phyloP scores from a whole-genome alignment of 2,797 vertebrate species.

The Sebastes wilsoni region DNA sequence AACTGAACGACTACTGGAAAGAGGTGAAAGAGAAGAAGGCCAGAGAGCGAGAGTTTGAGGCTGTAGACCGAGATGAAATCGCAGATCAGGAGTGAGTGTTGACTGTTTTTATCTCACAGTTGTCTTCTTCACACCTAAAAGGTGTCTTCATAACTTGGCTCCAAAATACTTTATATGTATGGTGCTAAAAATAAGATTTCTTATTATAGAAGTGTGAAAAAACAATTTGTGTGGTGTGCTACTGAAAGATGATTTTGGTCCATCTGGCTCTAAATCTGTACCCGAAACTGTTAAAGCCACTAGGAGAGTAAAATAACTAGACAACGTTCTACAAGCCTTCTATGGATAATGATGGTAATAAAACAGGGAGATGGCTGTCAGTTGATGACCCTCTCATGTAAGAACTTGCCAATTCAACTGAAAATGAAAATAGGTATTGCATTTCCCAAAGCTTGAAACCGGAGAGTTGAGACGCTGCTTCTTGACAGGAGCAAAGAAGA shows the following conservation, averaged over 20 bases:
- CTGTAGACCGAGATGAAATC: constrained; percentile 51
- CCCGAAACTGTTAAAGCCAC: background rate
- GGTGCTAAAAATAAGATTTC: background rate
- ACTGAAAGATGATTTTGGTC: background rate
- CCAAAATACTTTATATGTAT: background rate
- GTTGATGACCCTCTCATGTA: background rate
- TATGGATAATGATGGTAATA: background rate
- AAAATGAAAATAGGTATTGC: constrained; percentile 5
- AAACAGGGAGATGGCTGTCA: background rate
- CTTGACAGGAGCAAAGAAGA: background rate
- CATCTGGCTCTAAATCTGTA: background rate
- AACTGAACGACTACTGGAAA: constrained; percentile 88
- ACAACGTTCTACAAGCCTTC: background rate
- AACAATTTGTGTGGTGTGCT: background rate
- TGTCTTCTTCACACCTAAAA: background rate
- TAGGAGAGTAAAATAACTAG: background rate
- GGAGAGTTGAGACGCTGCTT: background rate
- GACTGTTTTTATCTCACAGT: background rate
- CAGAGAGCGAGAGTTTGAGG: constrained; percentile 71
- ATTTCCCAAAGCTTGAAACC: constrained; percentile 15
- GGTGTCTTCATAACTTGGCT: background rate
- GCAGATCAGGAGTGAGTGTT: constrained; percentile 54
- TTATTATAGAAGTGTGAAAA: background rate
- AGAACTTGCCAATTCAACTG: background rate
- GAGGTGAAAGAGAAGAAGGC: constrained; percentile 80